Conservation (phyloP, 2,888 invertebrate species). For the Hyalella azteca region DNA sequence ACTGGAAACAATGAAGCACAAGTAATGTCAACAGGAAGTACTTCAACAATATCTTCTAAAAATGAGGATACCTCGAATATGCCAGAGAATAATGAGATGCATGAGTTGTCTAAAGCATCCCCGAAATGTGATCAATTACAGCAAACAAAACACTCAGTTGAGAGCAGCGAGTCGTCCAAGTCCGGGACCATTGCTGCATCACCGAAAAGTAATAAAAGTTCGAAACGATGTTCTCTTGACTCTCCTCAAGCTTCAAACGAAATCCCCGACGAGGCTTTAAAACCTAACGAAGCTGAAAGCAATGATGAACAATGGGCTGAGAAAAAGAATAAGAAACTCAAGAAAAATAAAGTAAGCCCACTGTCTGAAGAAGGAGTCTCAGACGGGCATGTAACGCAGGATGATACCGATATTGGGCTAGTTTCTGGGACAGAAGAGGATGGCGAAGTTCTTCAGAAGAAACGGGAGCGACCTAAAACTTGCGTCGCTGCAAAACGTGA, state of each 20-base stretch:
- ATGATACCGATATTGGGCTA: constrained; percentile 44
- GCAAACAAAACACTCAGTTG: background rate
- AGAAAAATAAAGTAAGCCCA: constrained; percentile 49
- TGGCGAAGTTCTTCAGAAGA: constrained; percentile 28
- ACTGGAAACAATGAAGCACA: background rate
- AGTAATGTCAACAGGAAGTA: background rate
- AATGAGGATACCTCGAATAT: background rate
- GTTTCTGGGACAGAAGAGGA: background rate
- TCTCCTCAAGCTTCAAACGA: background rate
- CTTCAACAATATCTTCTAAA: background rate
- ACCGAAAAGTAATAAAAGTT: too few relatives aligned
- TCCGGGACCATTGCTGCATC: too few relatives aligned
- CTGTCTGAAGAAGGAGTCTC: constrained; percentile 32
- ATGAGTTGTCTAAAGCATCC: background rate
- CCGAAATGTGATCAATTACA: background rate
- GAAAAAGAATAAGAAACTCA: constrained; percentile 41
- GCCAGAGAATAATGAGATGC: background rate
- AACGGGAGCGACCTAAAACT: constrained; percentile 47
- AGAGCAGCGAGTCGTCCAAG: background rate
- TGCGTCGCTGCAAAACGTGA: constrained; percentile 48
- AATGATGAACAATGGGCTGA: constrained; percentile 47
- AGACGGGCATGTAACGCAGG: constrained; percentile 38
- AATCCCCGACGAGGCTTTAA: background rate
- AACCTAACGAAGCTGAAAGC: background rate
- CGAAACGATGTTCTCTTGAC: too few relatives aligned